A percentile compares a stretch with the other conserved stretches of the same genome.
phyloP scores from a whole-genome alignment of 2,888 invertebrate species.

The Caenorhabditis sp. region DNA sequence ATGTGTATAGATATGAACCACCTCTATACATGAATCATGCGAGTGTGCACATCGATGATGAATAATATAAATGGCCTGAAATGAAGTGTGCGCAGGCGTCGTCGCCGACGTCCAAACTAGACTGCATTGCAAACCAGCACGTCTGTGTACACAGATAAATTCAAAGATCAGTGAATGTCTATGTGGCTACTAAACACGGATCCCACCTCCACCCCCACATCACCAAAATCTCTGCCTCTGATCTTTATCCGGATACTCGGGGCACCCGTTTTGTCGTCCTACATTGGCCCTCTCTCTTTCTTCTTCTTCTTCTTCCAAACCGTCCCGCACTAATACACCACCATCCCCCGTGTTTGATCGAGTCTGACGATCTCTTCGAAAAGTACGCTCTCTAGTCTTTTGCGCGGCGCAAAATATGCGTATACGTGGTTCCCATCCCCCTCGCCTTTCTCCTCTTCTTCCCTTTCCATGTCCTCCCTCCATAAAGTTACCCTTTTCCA shows the following conservation, averaged over 20 bases:
- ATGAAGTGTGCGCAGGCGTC: not conserved
- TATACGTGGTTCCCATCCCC: conserved; percentile 8
- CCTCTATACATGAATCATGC: no score
- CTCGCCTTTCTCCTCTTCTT: not conserved
- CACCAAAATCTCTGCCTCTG: conserved; percentile 5
- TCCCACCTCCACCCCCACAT: conserved; percentile 13
- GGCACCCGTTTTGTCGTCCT: conserved; percentile 6
- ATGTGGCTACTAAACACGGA: conserved; percentile 3
- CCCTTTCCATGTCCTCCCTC: conserved; percentile 2
- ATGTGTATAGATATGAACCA: conserved; percentile 11
- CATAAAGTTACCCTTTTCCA: conserved; percentile 32
- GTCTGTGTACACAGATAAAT: conserved; percentile 22
- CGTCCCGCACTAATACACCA: conserved; percentile 7
- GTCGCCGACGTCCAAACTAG: conserved; percentile 21
- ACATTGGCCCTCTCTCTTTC: not conserved
- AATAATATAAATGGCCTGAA: conserved; percentile 14
- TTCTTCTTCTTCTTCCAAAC: not conserved
- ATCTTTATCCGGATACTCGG: conserved; percentile 15
- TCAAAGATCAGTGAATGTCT: conserved; percentile 18
- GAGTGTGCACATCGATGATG: not conserved
- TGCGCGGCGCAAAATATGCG: conserved; percentile 10
- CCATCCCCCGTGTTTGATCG: conserved; percentile 14
- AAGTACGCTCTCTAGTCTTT: conserved; percentile 14
- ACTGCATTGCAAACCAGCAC: conserved; percentile 17
- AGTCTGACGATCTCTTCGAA: not conserved